Evolutionary conservation across 2,797 vertebrate species (phyloP).

Genomic region (Eospalax fontanierii): DNA sequence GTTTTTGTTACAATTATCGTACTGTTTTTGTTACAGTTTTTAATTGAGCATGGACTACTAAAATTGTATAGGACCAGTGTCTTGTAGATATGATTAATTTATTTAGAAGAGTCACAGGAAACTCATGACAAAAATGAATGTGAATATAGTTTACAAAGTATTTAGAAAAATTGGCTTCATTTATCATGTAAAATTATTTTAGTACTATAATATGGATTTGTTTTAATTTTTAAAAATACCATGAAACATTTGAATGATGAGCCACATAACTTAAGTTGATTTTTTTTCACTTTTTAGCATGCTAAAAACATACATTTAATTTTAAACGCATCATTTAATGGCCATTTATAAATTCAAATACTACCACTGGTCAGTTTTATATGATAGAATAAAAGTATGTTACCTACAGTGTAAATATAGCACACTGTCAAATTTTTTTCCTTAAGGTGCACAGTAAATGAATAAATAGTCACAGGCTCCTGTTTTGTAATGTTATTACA

Average conservation of each 20-base stretch:
- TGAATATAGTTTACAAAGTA: slow-evolving; percentile 84
- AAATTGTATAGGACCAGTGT: slow-evolving; percentile 87
- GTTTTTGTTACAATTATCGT: slow-evolving; percentile 83
- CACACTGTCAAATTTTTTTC: slow-evolving; percentile 78
- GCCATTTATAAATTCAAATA: slow-evolving; percentile 85
- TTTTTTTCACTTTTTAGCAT: slow-evolving; percentile 83
- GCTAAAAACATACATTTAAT: slow-evolving; percentile 82
- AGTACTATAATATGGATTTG: slow-evolving; percentile 69
- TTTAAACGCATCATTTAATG: slow-evolving; percentile 83
- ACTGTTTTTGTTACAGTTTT: slow-evolving; percentile 86
- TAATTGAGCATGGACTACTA: slow-evolving; percentile 85
- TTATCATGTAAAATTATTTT: slow-evolving; percentile 85
- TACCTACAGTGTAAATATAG: slow-evolving; percentile 79
- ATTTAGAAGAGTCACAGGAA: slow-evolving; percentile 81
- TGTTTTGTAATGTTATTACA: slow-evolving; percentile 82
- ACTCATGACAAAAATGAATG: slow-evolving; percentile 87
- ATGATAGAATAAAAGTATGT: slow-evolving; percentile 86
- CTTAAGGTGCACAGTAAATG: slow-evolving; percentile 78
- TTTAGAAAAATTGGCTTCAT: slow-evolving; percentile 77
- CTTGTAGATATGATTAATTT: slow-evolving; percentile 80
- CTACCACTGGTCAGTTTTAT: slow-evolving; percentile 88
- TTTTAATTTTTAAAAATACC: slow-evolving; percentile 74
- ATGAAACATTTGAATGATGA: slow-evolving; percentile 82
- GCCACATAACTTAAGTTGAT: slow-evolving; percentile 75
- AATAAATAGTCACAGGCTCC: slow-evolving; percentile 73